These are phyloP conservation scores for Drosophila seguyi DNA, from an alignment of 1,140 invertebrate genomes.

Conservation along the genomic window DNA sequence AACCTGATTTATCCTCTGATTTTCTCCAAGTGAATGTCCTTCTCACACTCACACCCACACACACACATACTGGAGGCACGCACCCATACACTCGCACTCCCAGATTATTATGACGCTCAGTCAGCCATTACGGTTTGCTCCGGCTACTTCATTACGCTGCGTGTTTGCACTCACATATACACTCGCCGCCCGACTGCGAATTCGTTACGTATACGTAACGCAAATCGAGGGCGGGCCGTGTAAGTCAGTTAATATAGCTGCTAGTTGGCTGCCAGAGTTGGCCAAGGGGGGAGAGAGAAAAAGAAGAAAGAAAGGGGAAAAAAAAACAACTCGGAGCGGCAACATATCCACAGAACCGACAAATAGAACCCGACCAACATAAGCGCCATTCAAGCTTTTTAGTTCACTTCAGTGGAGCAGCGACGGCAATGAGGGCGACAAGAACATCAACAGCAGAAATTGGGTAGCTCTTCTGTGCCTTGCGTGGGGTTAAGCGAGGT, in stretches of 20 bases:
- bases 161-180: constrained; percentile 65
- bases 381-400: constrained; percentile 83
- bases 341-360: constrained; percentile 56
- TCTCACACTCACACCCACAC: constrained; percentile 6
- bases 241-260: constrained; percentile 82
- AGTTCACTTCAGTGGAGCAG: constrained; percentile 67
- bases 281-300: constrained; percentile 28
- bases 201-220: constrained; percentile 20
- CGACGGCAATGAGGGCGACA: constrained; percentile 64
- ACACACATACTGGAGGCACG: constrained; percentile 17
- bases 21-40: constrained; percentile 2
- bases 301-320: no score
- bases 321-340: constrained; percentile 48
- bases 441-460: constrained; percentile 60
- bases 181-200: constrained; percentile 23
- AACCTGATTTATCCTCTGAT: neutral
- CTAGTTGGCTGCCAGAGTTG: constrained; percentile 71
- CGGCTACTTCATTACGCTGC: constrained; percentile 81
- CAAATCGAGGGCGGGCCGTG: constrained; percentile 53
- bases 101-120: constrained; percentile 82
- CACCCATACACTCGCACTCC: constrained; percentile 39
- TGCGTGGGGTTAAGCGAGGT: constrained; percentile 2
- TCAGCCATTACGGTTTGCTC: constrained; percentile 77
- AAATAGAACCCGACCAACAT: constrained; percentile 72
- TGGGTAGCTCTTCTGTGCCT: constrained; percentile 36